A percentile compares a stretch with the other conserved stretches of the same genome.
Conservation (phyloP, 2,113 vertebrate genomes). For the Peromyscus californicus region DNA sequence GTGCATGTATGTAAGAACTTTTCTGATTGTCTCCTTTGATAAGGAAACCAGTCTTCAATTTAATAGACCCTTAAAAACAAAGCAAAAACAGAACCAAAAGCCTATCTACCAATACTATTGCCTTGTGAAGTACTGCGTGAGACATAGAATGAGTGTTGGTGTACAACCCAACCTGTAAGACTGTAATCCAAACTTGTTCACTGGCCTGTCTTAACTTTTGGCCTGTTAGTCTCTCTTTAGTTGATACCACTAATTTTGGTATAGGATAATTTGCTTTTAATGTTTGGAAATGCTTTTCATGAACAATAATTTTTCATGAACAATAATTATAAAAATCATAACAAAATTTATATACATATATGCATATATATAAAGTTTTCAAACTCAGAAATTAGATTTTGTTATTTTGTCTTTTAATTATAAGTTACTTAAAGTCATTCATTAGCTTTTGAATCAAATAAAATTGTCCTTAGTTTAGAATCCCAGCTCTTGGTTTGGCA, state of each 20-base stretch:
- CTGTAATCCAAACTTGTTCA: background rate
- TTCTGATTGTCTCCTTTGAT: background rate
- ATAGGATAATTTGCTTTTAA: background rate
- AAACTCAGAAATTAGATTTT: conserved; percentile 44
- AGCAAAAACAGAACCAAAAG: background rate
- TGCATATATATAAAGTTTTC: conserved; percentile 19
- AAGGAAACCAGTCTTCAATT: background rate
- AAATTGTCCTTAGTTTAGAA: conserved; percentile 19
- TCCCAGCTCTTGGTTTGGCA: background rate
- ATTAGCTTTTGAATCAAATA: conserved; percentile 2
- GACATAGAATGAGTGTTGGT: background rate
- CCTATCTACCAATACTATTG: background rate
- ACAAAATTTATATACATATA: background rate
- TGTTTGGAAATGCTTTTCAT: background rate
- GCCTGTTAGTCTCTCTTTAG: background rate
- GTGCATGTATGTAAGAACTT: background rate
- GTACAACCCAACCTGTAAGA: background rate
- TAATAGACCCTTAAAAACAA: background rate
- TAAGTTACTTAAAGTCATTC: background rate
- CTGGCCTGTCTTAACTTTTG: background rate
- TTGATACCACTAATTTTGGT: conserved; percentile 1
- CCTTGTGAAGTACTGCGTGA: background rate
- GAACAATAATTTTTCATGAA: conserved; percentile 22
- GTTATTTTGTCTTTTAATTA: background rate
- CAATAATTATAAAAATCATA: conserved; percentile 3